A percentile compares a stretch with the other conserved stretches of the same genome.
phyloP scores from a whole-genome alignment of 2,113 vertebrate genomes.

The Oreotrochilus melanogaster region DNA sequence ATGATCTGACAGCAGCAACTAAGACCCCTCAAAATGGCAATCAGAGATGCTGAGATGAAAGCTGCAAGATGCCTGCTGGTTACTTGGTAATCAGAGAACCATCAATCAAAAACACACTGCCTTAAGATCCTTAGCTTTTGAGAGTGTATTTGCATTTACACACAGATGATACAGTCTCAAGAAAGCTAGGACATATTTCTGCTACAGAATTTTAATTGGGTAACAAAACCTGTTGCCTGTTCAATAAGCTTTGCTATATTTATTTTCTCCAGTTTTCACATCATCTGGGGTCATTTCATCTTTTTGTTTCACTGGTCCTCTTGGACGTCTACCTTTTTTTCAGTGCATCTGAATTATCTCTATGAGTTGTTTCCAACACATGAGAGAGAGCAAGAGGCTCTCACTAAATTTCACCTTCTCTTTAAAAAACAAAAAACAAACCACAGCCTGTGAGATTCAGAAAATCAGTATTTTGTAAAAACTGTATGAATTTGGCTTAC shows the following conservation, averaged over 20 bases:
- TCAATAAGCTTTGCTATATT: neutral
- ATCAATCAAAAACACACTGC: neutral
- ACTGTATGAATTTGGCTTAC: neutral
- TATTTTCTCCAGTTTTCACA: neutral
- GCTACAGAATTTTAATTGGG: neutral
- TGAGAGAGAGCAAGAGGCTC: neutral
- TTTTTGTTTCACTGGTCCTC: neutral
- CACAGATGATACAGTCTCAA: neutral
- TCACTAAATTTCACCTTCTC: neutral
- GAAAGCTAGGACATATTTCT: neutral
- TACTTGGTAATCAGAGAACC: neutral
- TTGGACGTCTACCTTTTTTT: neutral
- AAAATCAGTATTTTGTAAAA: neutral
- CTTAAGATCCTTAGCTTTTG: neutral
- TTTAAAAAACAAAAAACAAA: too few species aligned
- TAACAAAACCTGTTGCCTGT: neutral
- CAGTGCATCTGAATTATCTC: neutral
- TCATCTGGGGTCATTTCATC: neutral
- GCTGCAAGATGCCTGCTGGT: neutral
- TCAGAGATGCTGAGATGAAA: neutral
- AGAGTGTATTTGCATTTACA: neutral
- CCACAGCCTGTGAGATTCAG: neutral
- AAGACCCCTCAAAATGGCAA: neutral
- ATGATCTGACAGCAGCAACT: neutral
- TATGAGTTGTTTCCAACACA: fast-evolving